phyloP scores from a whole-genome alignment of 2,797 vertebrate genomes.

The Siniperca undulata region DNA sequence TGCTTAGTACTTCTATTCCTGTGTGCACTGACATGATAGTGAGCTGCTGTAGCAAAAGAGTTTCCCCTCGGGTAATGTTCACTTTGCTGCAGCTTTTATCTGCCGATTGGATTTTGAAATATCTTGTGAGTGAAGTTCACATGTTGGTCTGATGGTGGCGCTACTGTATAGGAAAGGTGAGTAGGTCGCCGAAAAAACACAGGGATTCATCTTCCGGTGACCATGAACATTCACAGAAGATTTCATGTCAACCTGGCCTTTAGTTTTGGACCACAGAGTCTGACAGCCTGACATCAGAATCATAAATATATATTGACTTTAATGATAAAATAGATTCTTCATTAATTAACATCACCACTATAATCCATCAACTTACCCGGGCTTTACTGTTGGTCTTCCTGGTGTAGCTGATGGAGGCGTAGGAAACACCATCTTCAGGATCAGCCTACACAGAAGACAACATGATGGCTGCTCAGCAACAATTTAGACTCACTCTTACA shows the following conservation, averaged over 20 bases:
- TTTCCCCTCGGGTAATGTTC: not conserved
- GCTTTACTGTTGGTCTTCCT: not conserved
- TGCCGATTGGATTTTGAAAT: not conserved
- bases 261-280: no score
- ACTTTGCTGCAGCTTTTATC: not conserved
- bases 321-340: not conserved
- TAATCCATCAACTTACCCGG: not conserved
- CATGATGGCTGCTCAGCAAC: not conserved
- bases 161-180: no score
- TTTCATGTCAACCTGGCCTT: not conserved
- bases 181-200: not conserved
- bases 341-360: no score
- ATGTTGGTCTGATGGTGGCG: not conserved
- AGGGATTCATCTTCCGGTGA: no score
- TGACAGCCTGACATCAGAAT: not conserved
- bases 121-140: not conserved
- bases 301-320: not conserved
- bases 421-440: not conserved
- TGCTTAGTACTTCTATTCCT: no score
- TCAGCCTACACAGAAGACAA: constrained; percentile 7
- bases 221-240: not conserved
- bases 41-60: no score
- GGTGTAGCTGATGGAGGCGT: not conserved
- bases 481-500: no score
- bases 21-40: no score